Conservation (phyloP, 2,113 vertebrate genomes). For the Sinocyclocheilus grahami region DNA sequence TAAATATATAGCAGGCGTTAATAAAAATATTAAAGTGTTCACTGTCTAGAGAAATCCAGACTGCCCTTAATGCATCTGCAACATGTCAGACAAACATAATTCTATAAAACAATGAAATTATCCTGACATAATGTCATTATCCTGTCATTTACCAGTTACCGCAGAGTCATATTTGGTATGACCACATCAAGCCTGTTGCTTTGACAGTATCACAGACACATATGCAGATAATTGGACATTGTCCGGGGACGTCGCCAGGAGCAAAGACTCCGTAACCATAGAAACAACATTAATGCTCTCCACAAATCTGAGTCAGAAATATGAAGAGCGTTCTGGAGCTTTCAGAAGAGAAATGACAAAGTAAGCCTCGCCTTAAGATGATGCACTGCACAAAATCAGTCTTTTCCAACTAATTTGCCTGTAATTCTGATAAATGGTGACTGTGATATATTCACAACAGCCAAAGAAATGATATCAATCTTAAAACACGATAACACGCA, state of each 20-base stretch:
- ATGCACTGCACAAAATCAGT: not conserved
- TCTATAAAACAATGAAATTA: not conserved
- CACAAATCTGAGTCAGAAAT: conserved; percentile 18
- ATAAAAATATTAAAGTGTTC: not conserved
- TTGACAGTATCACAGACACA: conserved; percentile 26
- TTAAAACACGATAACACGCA: conserved; percentile 14
- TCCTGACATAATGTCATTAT: conserved; percentile 26
- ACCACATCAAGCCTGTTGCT: not conserved
- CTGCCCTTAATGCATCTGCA: not conserved
- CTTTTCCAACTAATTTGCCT: not conserved
- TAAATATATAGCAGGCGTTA: too few relatives aligned
- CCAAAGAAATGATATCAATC: not conserved
- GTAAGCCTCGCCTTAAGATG: not conserved
- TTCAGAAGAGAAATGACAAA: not conserved
- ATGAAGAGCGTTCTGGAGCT: not conserved
- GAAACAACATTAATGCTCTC: conserved; percentile 25
- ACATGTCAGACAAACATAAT: not conserved
- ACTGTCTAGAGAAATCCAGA: not conserved
- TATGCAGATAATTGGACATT: conserved; percentile 38
- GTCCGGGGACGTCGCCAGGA: not conserved
- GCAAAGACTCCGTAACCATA: conserved; percentile 20
- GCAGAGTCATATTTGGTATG: not conserved
- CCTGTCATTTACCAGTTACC: conserved; percentile 18
- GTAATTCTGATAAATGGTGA: not conserved
- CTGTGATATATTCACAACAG: not conserved